Evolutionary conservation across 2,113 vertebrate genomes (phyloP).

Genomic region (Theristicus caerulescens): DNA sequence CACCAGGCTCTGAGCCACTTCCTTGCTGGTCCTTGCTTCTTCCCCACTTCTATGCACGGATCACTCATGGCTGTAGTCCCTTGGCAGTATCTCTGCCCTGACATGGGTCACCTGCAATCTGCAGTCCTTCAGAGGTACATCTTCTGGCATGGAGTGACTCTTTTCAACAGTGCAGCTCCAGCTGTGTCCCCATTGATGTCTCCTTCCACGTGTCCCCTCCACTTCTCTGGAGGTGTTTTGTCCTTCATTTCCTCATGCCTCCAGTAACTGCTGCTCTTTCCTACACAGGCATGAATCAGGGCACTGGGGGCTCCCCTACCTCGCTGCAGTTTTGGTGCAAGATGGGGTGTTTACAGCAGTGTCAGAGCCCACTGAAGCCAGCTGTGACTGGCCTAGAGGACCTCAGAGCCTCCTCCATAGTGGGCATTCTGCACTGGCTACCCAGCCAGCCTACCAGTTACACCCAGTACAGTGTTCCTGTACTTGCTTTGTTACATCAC

Average conservation of each 20-base stretch:
- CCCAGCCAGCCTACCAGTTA: neutral
- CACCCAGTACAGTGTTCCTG: neutral
- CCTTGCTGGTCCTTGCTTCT: neutral
- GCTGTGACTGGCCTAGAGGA: neutral
- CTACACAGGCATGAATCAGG: neutral
- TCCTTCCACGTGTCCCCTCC: neutral
- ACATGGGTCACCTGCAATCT: neutral
- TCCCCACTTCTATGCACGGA: neutral
- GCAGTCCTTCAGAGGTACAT: neutral
- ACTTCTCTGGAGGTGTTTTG: neutral
- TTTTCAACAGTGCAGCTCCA: neutral
- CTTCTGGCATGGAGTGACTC: neutral
- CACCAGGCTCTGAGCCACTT: too few species aligned
- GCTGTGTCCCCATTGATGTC: neutral
- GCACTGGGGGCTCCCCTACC: too few species aligned
- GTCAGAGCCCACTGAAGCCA: neutral
- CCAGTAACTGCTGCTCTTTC: neutral
- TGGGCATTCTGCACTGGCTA: neutral
- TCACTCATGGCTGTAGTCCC: neutral
- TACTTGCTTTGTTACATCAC: neutral
- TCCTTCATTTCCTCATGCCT: neutral
- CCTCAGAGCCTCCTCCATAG: neutral
- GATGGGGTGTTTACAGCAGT: neutral
- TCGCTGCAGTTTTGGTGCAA: neutral
- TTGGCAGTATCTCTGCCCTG: neutral